Percentiles rank a stretch among this genome's conserved stretches.
Conservation (phyloP, 2,888 invertebrate genomes). For the Cryptophagus acutangulus region DNA sequence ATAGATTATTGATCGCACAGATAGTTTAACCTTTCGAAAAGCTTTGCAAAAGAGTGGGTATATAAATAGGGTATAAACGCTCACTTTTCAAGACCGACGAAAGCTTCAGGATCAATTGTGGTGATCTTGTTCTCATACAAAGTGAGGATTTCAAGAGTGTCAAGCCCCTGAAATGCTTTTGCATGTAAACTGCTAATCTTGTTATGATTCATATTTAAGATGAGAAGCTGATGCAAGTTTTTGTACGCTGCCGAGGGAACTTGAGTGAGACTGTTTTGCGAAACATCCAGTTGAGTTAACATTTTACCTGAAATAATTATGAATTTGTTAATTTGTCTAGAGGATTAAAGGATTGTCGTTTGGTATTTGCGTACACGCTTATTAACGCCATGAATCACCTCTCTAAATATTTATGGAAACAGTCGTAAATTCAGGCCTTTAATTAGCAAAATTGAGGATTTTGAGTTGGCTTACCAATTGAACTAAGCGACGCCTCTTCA, state of each 20-base stretch:
- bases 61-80: conserved; percentile 36
- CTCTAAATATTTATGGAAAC: too few species aligned
- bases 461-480: conserved; percentile 63
- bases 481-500: conserved; percentile 81
- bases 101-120: conserved; percentile 74
- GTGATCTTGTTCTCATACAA: conserved; percentile 82
- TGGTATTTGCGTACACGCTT: too few species aligned
- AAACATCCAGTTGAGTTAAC: conserved; percentile 82
- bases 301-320: conserved; percentile 73
- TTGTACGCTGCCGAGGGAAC: conserved; percentile 78
- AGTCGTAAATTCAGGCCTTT: too few species aligned
- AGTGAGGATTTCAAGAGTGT: conserved; percentile 80
- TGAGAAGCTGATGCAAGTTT: conserved; percentile 76
- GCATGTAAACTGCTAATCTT: conserved; percentile 72
- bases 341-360: too few species aligned
- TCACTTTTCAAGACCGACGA: conserved; percentile 83
- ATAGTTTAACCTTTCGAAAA: conserved; percentile 2
- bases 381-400: too few species aligned
- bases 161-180: conserved; percentile 80
- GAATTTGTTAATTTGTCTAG: too few species aligned
- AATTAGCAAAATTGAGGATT: conserved; percentile 1
- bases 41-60: background rate
- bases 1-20: too few species aligned
- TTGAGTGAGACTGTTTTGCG: conserved; percentile 73
- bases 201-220: conserved; percentile 87